phyloP scores from a whole-genome alignment of 2,888 invertebrate genomes.

The Epicampocera succincta region DNA sequence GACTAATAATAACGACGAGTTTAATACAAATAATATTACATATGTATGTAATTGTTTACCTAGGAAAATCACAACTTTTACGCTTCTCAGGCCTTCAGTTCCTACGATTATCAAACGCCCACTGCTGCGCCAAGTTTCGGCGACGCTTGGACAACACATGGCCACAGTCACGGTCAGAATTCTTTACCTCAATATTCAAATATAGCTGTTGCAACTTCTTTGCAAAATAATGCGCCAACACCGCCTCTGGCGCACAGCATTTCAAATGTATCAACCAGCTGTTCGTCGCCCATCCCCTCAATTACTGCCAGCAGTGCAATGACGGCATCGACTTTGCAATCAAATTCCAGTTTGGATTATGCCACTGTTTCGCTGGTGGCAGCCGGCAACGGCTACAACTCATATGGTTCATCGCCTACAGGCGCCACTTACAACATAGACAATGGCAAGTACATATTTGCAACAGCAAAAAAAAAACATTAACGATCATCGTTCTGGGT shows the following conservation, averaged over 20 bases:
- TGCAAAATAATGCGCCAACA: constrained; percentile 72
- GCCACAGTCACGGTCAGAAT: constrained; percentile 73
- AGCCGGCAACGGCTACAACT: constrained; percentile 72
- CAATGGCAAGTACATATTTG: constrained; percentile 79
- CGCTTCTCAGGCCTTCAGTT: constrained; percentile 76
- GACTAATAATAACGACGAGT: neutral
- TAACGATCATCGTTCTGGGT: constrained; percentile 44
- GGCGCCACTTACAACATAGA: constrained; percentile 76
- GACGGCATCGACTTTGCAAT: constrained; percentile 70
- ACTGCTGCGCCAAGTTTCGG: constrained; percentile 72
- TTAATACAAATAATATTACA: neutral
- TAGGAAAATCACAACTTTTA: constrained; percentile 81
- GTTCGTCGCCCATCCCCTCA: constrained; percentile 69
- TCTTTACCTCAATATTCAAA: constrained; percentile 80
- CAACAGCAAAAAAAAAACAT: constrained; percentile 6
- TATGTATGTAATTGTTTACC: neutral
- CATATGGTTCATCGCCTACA: constrained; percentile 68
- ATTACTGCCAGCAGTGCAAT: constrained; percentile 59
- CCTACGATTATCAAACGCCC: constrained; percentile 76
- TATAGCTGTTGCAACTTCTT: constrained; percentile 74
- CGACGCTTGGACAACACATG: constrained; percentile 78
- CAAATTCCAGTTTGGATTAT: constrained; percentile 77
- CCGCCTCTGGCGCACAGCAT: constrained; percentile 78
- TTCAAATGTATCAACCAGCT: constrained; percentile 54
- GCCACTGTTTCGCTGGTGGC: constrained; percentile 77